Evolutionary conservation across 2,113 vertebrate species (phyloP).

Genomic region (Coptodon rendalli): DNA sequence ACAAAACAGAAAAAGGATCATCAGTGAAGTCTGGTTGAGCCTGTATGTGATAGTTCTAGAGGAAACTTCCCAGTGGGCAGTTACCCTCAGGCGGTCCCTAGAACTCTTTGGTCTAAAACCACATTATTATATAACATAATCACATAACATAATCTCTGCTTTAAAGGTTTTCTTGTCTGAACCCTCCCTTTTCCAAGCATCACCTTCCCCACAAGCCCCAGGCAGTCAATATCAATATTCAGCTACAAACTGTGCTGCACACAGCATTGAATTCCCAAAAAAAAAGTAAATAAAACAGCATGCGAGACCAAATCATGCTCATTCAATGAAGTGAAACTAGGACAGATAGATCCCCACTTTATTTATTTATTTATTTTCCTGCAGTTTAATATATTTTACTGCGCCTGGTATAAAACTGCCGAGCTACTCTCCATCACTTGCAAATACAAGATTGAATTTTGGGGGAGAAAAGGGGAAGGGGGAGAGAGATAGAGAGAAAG

Average conservation of each 20-base stretch:
- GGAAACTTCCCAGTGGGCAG: not conserved
- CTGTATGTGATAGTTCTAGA: not conserved
- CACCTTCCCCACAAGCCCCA: slow-evolving; percentile 7
- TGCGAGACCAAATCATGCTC: slow-evolving; percentile 47
- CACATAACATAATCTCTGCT: not conserved
- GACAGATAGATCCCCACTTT: slow-evolving; percentile 42
- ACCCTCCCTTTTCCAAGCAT: not conserved
- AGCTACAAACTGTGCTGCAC: not conserved
- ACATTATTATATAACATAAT: not conserved
- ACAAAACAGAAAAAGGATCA: not conserved
- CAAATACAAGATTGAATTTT: slow-evolving; percentile 66
- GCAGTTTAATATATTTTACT: slow-evolving; percentile 61
- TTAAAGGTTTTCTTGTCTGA: not conserved
- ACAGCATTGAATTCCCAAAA: not conserved
- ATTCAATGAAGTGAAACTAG: slow-evolving; percentile 58
- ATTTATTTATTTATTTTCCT: slow-evolving; percentile 39
- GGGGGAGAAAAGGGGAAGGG: slow-evolving; percentile 20
- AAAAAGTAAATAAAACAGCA: slow-evolving; percentile 41
- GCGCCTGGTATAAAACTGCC: slow-evolving; percentile 47
- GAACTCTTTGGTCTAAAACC: not conserved
- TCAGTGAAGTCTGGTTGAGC: not conserved
- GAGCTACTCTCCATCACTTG: slow-evolving; percentile 50
- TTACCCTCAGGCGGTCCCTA: not conserved
- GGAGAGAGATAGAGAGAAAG: slow-evolving; percentile 28
- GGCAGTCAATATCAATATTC: slow-evolving; percentile 40